Base-by-base conservation (phyloP, 2,888 invertebrate genomes). In the Morpho deidamia region DNA sequence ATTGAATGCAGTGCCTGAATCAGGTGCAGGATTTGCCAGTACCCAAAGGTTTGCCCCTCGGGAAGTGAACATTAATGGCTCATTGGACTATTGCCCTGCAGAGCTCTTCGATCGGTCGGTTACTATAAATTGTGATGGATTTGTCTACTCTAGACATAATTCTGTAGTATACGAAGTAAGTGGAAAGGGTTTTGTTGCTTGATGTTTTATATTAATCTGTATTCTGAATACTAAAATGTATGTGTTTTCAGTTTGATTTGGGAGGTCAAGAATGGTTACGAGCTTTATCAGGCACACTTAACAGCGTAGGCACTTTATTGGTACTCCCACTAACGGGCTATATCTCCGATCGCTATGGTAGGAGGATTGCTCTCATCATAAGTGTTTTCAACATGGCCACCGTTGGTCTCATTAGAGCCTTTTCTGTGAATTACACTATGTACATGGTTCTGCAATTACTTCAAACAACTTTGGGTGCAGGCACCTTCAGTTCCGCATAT, bases 251-350 rank as follows among this genome's bases (percentile, higher is more conserved):
- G 92, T 92, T 91, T 70, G 73, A 82, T 60, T 71, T 93, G 8
- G 90, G 90, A 34, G 92, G 92, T 65, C 83, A 90, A 35, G 81
- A 91, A 63, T 94, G 93, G 93, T 91, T 92, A 70, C 76, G 93
- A 45, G 89, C 93, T 0, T 66, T 94, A 60, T 91, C 93, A n/a
- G 94, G 94, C 2, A 93, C 93, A 5, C 76, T 93, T 2, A 92
- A 92, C 69, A 93, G 91, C 64, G 69, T 92, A 44, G 93, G 93
- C 9, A 92, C 92, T 63, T 91, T 93, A 63, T 73, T 93, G 57
- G 92, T 92, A 8, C 78, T 93, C 56, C 92, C 92, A 0, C 72
- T 93, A 38, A 90, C 92, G 4, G 94, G 94, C 34, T 84, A 89
- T 45, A 68, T 93, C 41, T 93, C 94, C 1, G 94, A 94, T 75